Base-by-base conservation (phyloP, 2,888 invertebrate genomes). In the Alviniconcha strummeri region DNA sequence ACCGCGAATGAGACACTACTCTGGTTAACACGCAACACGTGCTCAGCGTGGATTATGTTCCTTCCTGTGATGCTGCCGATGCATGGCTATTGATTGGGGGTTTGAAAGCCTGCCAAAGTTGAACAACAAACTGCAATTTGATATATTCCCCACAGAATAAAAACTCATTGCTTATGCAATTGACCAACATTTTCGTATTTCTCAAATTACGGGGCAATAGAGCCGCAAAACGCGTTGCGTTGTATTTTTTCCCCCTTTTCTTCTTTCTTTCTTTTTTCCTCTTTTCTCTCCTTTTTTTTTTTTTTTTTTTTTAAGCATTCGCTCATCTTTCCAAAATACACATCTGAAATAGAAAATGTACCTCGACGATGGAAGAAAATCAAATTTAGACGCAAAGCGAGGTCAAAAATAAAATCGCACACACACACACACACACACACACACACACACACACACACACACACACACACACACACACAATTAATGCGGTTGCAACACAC, bases 271-370 rank as follows among this genome's bases (percentile, higher is more conserved):
- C 69, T 69, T n/a, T 7, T 5, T 69, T n/a, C n/a, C 69, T 11
- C 69, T 69, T 15, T 69, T n/a, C n/a, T n/a, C n/a, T 13, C n/a
- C 7, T 69, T 5, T 69, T 5, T 69, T 5, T 69, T n/a, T 69
- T n/a, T 69, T 5, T 69, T 13, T n/a, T 69, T 17, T 69, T 17
- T 36, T 36, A 1, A 1, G 36, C 69, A 6, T n/a, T n/a, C 11
- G n/a, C 69, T n/a, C 69, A 15, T 69, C 69, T 69, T n/a, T 17
- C 69, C 69, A 69, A 69, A 69, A 69, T n/a, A 69, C 13, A 69
- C 17, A 69, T n/a, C 17, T 7, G 19, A 17, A 69, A 69, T 7
- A 6, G 19, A 69, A 69, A 13, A 69, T n/a, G 1, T 3, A 13
- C 17, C 17, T 5, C 17, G 7, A 69, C 69, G 19, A 17, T 19